Evolutionary conservation across 2,797 vertebrate genomes (phyloP).

Genomic region (Cuculus canorus): DNA sequence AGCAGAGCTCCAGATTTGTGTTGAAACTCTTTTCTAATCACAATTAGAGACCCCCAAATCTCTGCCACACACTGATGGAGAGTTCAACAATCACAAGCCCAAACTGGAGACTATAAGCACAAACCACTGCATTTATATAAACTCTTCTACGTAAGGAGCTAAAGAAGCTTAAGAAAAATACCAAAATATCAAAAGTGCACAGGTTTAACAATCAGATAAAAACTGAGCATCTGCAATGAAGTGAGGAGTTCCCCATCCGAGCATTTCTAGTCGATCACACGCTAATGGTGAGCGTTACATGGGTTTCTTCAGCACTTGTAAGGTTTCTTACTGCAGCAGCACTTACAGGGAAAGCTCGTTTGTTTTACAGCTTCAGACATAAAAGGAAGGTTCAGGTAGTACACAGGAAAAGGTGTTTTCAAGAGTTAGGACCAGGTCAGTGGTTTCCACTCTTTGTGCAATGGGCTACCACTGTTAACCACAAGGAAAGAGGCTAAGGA

Average conservation of each 20-base stretch:
- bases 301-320: constrained; percentile 83
- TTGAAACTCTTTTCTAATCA: constrained; percentile 64
- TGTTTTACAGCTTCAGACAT: constrained; percentile 64
- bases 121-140: constrained; percentile 83
- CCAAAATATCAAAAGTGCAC: constrained; percentile 94
- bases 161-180: constrained; percentile 82
- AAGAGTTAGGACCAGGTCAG: constrained; percentile 64
- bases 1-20: constrained; percentile 66
- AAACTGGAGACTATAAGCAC: constrained; percentile 69
- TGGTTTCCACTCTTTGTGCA: constrained; percentile 80
- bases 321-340: constrained; percentile 84
- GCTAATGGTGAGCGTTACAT: constrained; percentile 54
- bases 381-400: constrained; percentile 65
- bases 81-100: constrained; percentile 58
- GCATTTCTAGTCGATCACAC: constrained; percentile 63
- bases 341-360: constrained; percentile 72
- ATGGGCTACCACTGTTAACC: constrained; percentile 73
- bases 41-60: constrained; percentile 41
- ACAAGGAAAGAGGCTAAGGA: constrained; percentile 71
- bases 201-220: constrained; percentile 80
- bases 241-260: constrained; percentile 58
- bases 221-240: constrained; percentile 68
- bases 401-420: constrained; percentile 54
- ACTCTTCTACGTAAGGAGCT: constrained; percentile 82
- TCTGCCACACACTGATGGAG: constrained; percentile 72